Evolutionary conservation across 2,113 vertebrate genomes (phyloP).

Genomic region (Canis aureus): DNA sequence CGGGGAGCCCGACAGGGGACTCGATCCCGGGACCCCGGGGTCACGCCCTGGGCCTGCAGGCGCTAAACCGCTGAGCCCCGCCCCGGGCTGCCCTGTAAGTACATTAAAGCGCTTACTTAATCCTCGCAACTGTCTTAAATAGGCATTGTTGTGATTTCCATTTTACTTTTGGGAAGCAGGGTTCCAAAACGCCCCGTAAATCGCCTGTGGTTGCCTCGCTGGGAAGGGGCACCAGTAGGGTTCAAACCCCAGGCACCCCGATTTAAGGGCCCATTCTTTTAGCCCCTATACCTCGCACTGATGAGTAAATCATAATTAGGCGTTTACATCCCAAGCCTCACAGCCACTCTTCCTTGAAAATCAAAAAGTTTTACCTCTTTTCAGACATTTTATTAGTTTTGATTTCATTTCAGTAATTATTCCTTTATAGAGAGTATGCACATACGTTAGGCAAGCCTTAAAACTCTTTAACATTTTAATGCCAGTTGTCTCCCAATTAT

Average conservation of each 20-base stretch:
- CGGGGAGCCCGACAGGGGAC: no score
- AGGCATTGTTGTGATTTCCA: not conserved
- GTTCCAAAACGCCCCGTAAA: not conserved
- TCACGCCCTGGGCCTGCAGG: no score
- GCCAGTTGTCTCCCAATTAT: not conserved
- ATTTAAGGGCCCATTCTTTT: constrained; percentile 21
- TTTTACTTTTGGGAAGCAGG: not conserved
- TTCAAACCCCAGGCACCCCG: not conserved
- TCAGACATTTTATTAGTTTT: constrained; percentile 45
- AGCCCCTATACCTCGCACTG: not conserved
- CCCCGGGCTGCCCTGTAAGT: not conserved
- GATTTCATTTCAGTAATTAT: constrained; percentile 34
- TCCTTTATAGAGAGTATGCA: constrained; percentile 3
- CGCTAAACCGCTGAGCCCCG: no score
- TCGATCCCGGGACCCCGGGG: no score
- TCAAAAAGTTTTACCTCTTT: not conserved
- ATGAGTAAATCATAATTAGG: not conserved
- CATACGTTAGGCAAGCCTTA: not conserved
- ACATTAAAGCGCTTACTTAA: constrained; percentile 48
- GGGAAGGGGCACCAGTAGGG: not conserved
- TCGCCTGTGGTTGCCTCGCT: not conserved
- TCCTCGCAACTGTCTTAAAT: not conserved
- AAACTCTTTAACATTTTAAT: not conserved
- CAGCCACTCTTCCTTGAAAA: constrained; percentile 15
- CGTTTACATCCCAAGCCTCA: not conserved